Evolutionary conservation across 2,888 invertebrate genomes (phyloP), one percentile per base, ranked within the genome.

Genomic region (Malthinus flaveolus): DNA sequence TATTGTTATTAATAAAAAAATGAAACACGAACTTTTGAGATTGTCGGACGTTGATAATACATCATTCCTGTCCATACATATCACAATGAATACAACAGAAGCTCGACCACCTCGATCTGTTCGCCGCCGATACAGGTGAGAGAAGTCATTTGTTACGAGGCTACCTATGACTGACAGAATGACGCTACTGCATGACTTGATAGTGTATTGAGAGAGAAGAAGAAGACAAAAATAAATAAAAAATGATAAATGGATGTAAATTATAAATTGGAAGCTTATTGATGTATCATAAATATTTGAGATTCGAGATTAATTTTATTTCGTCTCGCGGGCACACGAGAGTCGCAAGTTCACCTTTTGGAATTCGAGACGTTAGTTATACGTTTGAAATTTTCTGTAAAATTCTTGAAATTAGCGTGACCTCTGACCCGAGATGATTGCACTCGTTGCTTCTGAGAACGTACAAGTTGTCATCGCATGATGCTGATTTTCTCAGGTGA

Each of bases 101-200:
- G 58, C 53, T 10, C 15, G 49, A 49, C 59, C 59, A 59, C 59
- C 53, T 37, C 48, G 32, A 58, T 54, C 56, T 13, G 51, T 45
- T 51, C 42, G 50, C 44, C 45, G 59, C 58, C 59, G 59, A 58
- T 61, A 54, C 56, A 65, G 64, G 64, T 67, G 65, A 64, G 62
- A 58, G 62, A 58, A 59, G 56, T 59, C 63, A 62, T 55, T 63
- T 64, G 47, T 62, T 51, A 56, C 54, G 59, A 56, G 62, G 64
- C 65, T 67, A 62, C 64, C 66, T 67, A 67, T 68, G 70, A 73
- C 71, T 71, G 71, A 71, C 71, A 71, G 64, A 62, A 68, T 65
- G 70, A 70, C 67, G 70, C 69, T 71, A 70, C 70, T 65, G 67
- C 65, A 62, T 61, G 51, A 56, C 56, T 64, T 45, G 53, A 42